Evolutionary conservation across 1,140 invertebrate genomes (phyloP).

Genomic region (Streblospio benedicti): DNA sequence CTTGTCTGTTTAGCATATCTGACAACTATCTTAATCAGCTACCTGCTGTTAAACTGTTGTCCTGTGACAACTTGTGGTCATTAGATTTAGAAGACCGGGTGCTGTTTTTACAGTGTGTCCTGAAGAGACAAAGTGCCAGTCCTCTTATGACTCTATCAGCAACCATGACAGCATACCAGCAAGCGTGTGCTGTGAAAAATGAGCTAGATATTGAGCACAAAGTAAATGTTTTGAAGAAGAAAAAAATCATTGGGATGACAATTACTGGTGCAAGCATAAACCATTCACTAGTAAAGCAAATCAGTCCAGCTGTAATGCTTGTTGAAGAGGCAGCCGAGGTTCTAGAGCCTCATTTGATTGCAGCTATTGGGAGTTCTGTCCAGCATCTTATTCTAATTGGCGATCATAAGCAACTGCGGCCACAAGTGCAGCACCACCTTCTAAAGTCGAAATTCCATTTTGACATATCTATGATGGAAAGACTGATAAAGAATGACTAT

Average conservation of each 20-base stretch:
- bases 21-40: no score
- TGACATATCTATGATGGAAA: slow-evolving; percentile 12
- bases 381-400: slow-evolving; percentile 13
- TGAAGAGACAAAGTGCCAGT: neutral
- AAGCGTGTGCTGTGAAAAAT: no score
- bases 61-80: no score
- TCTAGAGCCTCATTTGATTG: slow-evolving; percentile 4
- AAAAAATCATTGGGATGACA: slow-evolving; percentile 8
- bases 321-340: slow-evolving; percentile 15
- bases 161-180: neutral
- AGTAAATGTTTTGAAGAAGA: neutral
- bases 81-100: no score
- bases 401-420: slow-evolving; percentile 13
- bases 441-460: slow-evolving; percentile 2
- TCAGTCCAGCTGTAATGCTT: neutral
- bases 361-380: neutral
- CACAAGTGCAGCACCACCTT: neutral
- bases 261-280: slow-evolving; percentile 7
- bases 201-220: neutral
- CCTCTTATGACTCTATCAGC: neutral
- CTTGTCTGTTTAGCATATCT: no score
- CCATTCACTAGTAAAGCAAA: neutral
- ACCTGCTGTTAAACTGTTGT: no score
- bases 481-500: slow-evolving; percentile 9
- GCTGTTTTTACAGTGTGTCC: slow-evolving; percentile 2